A percentile compares a stretch with the other conserved stretches of the same genome.
These are phyloP conservation scores for Buteo buteo DNA, from an alignment of 2,113 vertebrate genomes.

Conservation along the genomic window DNA sequence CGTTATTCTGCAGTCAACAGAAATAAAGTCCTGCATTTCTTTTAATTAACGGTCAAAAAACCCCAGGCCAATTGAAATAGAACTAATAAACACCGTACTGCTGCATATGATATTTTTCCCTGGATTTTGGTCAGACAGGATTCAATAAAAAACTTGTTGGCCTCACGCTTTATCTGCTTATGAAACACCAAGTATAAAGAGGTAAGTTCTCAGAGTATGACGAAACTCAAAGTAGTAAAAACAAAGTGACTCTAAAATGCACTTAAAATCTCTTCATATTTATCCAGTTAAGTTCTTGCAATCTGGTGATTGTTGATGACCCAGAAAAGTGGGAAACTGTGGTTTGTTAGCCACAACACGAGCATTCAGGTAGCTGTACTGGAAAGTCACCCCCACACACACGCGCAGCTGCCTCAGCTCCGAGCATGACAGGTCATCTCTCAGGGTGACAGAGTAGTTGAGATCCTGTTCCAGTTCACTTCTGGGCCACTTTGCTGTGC, in stretches of 20 bases:
- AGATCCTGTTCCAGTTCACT: background rate
- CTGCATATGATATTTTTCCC: background rate
- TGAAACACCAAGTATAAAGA: background rate
- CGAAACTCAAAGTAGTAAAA: background rate
- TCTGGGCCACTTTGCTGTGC: background rate
- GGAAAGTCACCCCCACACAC: background rate
- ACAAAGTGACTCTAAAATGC: background rate
- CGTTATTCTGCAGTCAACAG: constrained; percentile 34
- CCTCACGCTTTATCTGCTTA: background rate
- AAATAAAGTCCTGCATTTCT: constrained; percentile 26
- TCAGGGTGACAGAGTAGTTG: background rate
- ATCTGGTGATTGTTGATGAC: background rate
- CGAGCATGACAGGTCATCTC: accelerated
- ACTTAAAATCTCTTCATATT: background rate
- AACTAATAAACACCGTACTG: background rate
- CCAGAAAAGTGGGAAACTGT: background rate
- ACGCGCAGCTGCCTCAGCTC: background rate
- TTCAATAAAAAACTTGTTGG: background rate
- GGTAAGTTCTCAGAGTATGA: background rate
- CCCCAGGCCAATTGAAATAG: background rate
- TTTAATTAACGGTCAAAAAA: constrained; percentile 60
- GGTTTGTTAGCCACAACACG: accelerated
- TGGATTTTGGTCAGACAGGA: background rate
- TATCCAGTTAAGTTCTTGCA: background rate
- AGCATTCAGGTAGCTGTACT: background rate